Percentiles rank a stretch among this genome's conserved stretches.
Evolutionary conservation across 2,888 invertebrate genomes (phyloP).

Genomic region (Timema cristinae): DNA sequence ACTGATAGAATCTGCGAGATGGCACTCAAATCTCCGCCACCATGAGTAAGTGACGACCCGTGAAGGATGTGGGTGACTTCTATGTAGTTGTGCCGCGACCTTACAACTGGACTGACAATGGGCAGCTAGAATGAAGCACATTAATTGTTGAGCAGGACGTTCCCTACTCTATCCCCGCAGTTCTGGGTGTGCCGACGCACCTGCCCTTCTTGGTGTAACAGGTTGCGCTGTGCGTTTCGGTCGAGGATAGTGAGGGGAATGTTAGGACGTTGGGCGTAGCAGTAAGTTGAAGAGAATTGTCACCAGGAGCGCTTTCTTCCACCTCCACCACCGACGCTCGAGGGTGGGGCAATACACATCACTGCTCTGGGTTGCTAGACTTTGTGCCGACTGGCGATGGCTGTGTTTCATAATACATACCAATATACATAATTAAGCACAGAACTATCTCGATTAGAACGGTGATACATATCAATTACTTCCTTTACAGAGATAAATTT

Average conservation of each 20-base stretch:
- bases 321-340: no score
- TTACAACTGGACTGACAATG: background rate
- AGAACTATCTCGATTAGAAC: no score
- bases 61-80: slow-evolving; percentile 75
- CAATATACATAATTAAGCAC: no score
- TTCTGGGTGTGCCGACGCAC: slow-evolving; percentile 49
- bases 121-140: background rate
- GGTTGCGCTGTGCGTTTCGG: slow-evolving; percentile 65
- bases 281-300: slow-evolving; percentile 57
- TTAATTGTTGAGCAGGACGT: slow-evolving; percentile 38
- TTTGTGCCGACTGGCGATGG: no score
- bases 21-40: slow-evolving; percentile 45
- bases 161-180: slow-evolving; percentile 63
- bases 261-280: slow-evolving; percentile 63
- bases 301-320: no score
- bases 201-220: slow-evolving; percentile 41
- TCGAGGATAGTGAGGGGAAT: slow-evolving; percentile 60
- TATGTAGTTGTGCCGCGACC: slow-evolving; percentile 62
- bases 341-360: no score
- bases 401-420: no score
- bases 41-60: slow-evolving; percentile 72
- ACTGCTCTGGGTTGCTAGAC: no score
- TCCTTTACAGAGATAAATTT: no score
- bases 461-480: no score
- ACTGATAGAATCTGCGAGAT: slow-evolving; percentile 23